These are phyloP conservation scores for Phoxinus dragarum DNA, from an alignment of 2,797 vertebrate genomes.

Conservation along the genomic window DNA sequence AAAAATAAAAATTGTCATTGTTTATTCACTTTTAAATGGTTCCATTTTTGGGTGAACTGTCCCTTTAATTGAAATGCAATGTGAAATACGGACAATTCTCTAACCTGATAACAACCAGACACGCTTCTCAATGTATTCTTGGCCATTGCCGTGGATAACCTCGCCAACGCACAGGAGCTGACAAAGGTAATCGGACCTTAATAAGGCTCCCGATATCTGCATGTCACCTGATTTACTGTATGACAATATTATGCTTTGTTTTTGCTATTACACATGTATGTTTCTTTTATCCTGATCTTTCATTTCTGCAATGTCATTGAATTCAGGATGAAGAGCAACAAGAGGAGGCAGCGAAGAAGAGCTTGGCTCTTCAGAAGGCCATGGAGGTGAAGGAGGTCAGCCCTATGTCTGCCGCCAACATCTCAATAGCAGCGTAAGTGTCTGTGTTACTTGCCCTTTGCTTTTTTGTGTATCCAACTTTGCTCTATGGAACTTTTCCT, in stretches of 20 bases:
- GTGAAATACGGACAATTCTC: slow-evolving; percentile 71
- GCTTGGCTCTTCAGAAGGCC: slow-evolving; percentile 95
- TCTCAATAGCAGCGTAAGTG: slow-evolving; percentile 96
- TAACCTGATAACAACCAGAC: slow-evolving; percentile 80
- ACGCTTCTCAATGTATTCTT: slow-evolving; percentile 97
- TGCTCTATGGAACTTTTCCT: not conserved
- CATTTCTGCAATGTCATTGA: slow-evolving; percentile 7
- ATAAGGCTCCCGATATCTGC: not conserved
- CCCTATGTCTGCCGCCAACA: slow-evolving; percentile 94
- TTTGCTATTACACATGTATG: not conserved
- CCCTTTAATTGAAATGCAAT: not conserved
- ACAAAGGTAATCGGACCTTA: slow-evolving; percentile 85
- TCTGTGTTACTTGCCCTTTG: not conserved
- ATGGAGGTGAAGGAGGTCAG: slow-evolving; percentile 98
- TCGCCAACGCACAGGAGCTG: slow-evolving; percentile 97
- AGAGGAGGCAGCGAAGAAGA: slow-evolving; percentile 97
- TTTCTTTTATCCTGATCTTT: not conserved
- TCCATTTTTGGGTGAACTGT: no score
- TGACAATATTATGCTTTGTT: not conserved
- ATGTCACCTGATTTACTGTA: not conserved
- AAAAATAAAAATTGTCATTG: no score
- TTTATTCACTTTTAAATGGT: no score
- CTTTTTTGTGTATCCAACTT: not conserved
- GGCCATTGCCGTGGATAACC: slow-evolving; percentile 98
- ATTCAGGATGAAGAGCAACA: slow-evolving; percentile 94